These are phyloP conservation scores for Aramus guarauna DNA, from an alignment of 2,113 vertebrate genomes.

Conservation along the genomic window DNA sequence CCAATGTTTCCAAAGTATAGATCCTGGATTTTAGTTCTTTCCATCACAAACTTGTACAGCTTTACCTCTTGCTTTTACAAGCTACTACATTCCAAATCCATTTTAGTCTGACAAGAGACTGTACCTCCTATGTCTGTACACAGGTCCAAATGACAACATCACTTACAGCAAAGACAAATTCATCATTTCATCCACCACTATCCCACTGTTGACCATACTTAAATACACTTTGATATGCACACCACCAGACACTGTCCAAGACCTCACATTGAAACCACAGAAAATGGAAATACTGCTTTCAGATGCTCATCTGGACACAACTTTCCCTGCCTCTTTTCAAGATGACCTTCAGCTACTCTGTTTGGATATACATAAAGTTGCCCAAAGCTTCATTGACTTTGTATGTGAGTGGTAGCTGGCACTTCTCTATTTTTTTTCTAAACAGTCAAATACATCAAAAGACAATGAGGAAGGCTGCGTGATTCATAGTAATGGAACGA, in stretches of 20 bases:
- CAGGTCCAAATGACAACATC: neutral
- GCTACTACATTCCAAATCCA: neutral
- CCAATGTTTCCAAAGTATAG: neutral
- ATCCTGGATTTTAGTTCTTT: neutral
- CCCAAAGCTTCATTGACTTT: neutral
- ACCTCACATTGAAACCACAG: neutral
- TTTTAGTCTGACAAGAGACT: neutral
- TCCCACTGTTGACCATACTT: neutral
- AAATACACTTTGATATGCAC: neutral
- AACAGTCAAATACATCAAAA: neutral
- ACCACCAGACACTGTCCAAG: neutral
- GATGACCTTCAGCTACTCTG: neutral
- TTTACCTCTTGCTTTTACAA: neutral
- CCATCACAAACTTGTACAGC: neutral
- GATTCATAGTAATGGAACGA: constrained; percentile 34
- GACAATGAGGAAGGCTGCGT: constrained; percentile 28
- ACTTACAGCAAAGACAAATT: neutral
- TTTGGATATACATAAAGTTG: neutral
- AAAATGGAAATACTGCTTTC: neutral
- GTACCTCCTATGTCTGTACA: neutral
- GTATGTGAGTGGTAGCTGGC: neutral
- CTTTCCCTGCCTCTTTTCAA: neutral
- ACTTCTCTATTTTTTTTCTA: neutral
- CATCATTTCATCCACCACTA: neutral
- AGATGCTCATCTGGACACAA: neutral